Conservation (phyloP, 2,797 vertebrate species). For the Australoheros facetus region DNA sequence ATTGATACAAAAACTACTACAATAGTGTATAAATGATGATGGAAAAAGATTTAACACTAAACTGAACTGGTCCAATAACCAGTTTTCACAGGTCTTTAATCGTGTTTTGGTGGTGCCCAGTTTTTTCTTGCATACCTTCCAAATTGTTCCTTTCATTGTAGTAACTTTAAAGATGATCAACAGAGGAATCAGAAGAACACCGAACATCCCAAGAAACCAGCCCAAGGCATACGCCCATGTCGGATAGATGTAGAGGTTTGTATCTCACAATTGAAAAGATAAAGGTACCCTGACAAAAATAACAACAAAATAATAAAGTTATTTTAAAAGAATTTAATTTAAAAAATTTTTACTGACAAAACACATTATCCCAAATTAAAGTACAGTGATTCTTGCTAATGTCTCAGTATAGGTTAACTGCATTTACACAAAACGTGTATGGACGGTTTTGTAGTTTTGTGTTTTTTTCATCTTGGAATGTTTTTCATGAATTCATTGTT, state of each 20-base stretch:
- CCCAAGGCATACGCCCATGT: constrained; percentile 74
- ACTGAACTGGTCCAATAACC: background rate
- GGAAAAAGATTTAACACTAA: background rate
- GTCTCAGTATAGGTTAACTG: background rate
- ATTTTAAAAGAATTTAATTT: background rate
- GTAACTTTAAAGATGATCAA: constrained; percentile 71
- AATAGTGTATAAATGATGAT: background rate
- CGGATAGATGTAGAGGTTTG: constrained; percentile 73
- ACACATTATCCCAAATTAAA: background rate
- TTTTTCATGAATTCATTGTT: background rate
- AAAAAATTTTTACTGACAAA: background rate
- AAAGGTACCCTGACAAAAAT: constrained; percentile 54
- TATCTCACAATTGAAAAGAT: constrained; percentile 72
- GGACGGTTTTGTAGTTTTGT: background rate
- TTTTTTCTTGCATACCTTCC: constrained; percentile 58
- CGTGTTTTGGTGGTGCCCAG: background rate
- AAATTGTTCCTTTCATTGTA: constrained; percentile 63
- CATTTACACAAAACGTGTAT: background rate
- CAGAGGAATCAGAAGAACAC: constrained; percentile 73
- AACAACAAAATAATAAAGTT: background rate
- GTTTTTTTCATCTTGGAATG: background rate
- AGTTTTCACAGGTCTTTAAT: background rate
- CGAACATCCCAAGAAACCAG: constrained; percentile 75
- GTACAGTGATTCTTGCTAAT: background rate
- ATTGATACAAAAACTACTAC: too few species aligned